Evolutionary conservation across 2,113 vertebrate genomes (phyloP).

Genomic region (Corydoras maculifer): DNA sequence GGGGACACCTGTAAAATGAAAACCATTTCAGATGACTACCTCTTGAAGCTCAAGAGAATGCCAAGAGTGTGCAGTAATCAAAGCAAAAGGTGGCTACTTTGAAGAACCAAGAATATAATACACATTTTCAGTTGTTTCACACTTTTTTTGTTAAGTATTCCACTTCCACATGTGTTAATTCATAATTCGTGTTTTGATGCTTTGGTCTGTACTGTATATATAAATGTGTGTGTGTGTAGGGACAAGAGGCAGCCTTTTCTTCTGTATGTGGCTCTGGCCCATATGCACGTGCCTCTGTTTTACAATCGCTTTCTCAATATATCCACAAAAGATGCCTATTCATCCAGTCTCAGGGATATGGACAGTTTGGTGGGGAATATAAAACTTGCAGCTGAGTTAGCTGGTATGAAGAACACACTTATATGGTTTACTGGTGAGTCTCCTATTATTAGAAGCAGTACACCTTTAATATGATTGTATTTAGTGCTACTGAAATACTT

Average conservation of each 20-base stretch:
- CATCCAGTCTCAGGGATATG: slow-evolving; percentile 76
- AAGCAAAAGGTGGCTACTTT: no score
- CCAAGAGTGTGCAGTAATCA: no score
- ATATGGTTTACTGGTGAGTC: slow-evolving; percentile 86
- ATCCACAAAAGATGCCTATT: slow-evolving; percentile 50
- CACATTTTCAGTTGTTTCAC: no score
- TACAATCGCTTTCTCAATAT: slow-evolving; percentile 1
- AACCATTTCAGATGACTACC: no score
- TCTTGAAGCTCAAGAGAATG: no score
- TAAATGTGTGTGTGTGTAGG: slow-evolving; percentile 48
- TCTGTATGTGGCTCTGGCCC: slow-evolving; percentile 81
- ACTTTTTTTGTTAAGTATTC: no score
- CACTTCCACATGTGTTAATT: no score
- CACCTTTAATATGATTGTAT: background rate
- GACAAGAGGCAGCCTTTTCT: slow-evolving; percentile 72
- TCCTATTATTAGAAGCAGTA: background rate
- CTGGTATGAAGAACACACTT: slow-evolving; percentile 67
- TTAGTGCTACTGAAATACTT: background rate
- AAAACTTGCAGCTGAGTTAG: slow-evolving; percentile 58
- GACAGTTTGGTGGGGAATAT: slow-evolving; percentile 78
- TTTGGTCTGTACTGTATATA: background rate
- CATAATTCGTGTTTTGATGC: no score
- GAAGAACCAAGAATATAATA: no score
- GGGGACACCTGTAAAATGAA: no score
- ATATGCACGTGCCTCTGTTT: slow-evolving; percentile 89